phyloP scores from a whole-genome alignment of 2,888 invertebrate species.

The Hirtodrosophila duncani region DNA sequence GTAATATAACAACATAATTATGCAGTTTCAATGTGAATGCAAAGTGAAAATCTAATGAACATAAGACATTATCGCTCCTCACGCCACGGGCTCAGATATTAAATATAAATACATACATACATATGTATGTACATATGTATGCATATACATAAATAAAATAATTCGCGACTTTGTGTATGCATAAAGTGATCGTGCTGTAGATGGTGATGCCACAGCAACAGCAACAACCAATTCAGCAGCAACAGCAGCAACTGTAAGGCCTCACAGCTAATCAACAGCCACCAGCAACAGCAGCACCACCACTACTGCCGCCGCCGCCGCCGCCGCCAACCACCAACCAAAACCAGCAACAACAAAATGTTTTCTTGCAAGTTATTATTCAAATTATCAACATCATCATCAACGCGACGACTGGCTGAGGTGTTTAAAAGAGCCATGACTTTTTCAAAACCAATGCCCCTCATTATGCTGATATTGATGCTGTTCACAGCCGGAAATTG shows the following conservation, averaged over 20 bases:
- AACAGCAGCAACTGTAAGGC: conserved; percentile 19
- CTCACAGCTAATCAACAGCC: conserved; percentile 39
- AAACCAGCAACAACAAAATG: conserved; percentile 30
- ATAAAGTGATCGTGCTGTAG: conserved; percentile 42
- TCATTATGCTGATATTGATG: conserved; percentile 40
- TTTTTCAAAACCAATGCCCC: conserved; percentile 28
- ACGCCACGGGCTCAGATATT: conserved; percentile 20
- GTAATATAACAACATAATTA: conserved; percentile 40
- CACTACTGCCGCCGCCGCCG: too few relatives aligned
- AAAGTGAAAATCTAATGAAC: conserved; percentile 56
- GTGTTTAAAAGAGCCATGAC: conserved; percentile 41
- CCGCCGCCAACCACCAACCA: neutral
- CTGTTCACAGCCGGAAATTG: conserved; percentile 54
- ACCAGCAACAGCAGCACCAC: too few relatives aligned
- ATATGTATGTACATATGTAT: conserved; percentile 7
- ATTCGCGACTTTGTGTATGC: conserved; percentile 22
- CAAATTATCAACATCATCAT: neutral
- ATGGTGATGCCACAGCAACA: conserved; percentile 28
- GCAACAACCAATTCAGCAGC: conserved; percentile 5
- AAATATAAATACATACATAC: conserved; percentile 13
- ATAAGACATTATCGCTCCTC: conserved; percentile 16
- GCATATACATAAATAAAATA: conserved; percentile 1
- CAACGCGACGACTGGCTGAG: neutral
- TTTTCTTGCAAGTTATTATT: conserved; percentile 37
- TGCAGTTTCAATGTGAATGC: conserved; percentile 57